Conservation (phyloP, 2,113 vertebrate species). For the Macquaria ambigua region DNA sequence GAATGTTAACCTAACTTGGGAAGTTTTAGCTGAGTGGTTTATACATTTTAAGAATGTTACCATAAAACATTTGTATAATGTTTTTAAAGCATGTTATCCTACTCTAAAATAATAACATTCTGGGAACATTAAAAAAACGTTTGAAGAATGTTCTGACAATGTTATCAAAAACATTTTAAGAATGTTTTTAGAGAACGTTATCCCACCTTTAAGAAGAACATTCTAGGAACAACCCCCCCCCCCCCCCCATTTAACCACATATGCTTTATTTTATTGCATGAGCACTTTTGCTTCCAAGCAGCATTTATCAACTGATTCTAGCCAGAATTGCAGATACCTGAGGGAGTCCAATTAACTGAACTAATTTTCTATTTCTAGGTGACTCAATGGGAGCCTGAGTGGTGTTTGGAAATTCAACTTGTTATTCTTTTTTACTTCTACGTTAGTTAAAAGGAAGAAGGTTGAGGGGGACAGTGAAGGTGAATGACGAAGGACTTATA, state of each 20-base stretch:
- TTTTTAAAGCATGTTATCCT: no score
- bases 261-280: not conserved
- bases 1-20: no score
- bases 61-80: no score
- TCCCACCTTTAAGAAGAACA: no score
- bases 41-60: no score
- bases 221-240: no score
- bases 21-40: no score
- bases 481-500: not conserved
- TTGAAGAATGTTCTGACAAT: no score
- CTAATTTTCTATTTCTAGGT: constrained; percentile 71
- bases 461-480: not conserved
- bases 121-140: no score
- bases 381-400: constrained; percentile 46
- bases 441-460: constrained; percentile 38
- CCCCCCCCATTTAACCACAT: not conserved
- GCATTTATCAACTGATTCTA: not conserved
- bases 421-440: not conserved
- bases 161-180: no score
- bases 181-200: no score
- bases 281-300: not conserved
- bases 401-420: constrained; percentile 9
- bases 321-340: not conserved
- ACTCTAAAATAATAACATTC: no score
- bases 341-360: constrained; percentile 27